A percentile compares a stretch with the other conserved stretches of the same genome.
phyloP scores from a whole-genome alignment of 1,140 invertebrate species.

The Hylyphantes graminicola region DNA sequence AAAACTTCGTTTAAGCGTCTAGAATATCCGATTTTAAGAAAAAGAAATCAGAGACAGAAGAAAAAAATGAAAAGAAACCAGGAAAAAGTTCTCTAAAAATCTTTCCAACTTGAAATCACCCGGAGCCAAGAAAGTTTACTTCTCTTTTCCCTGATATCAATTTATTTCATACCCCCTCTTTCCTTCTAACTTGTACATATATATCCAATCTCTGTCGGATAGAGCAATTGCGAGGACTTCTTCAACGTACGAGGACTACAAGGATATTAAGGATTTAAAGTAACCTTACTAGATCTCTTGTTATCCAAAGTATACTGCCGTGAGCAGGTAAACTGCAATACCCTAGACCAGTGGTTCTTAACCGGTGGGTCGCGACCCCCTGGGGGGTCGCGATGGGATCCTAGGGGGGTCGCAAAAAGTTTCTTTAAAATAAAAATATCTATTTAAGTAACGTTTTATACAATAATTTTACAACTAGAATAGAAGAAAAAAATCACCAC shows the following conservation, averaged over 20 bases:
- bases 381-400: too few species aligned
- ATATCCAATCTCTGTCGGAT: constrained; percentile 53
- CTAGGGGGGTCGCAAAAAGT: too few species aligned
- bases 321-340: too few species aligned
- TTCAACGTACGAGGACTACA: constrained; percentile 39
- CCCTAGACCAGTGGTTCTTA: too few species aligned
- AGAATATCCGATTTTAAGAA: constrained; percentile 29
- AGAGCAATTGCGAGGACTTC: constrained; percentile 45
- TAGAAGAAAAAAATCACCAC: too few species aligned
- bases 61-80: neutral
- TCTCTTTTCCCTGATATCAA: constrained; percentile 37
- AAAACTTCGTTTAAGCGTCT: constrained; percentile 43
- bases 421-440: too few species aligned
- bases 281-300: too few species aligned
- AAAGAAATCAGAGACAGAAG: neutral
- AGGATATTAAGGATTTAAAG: neutral
- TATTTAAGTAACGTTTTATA: too few species aligned
- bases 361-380: too few species aligned
- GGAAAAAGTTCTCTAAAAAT: neutral
- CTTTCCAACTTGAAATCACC: constrained; percentile 46
- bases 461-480: too few species aligned
- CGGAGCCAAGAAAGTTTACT: constrained; percentile 51
- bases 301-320: too few species aligned
- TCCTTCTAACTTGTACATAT: constrained; percentile 49
- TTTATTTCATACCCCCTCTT: constrained; percentile 47